phyloP scores from a whole-genome alignment of 2,797 vertebrate genomes.

The Limosa lapponica region DNA sequence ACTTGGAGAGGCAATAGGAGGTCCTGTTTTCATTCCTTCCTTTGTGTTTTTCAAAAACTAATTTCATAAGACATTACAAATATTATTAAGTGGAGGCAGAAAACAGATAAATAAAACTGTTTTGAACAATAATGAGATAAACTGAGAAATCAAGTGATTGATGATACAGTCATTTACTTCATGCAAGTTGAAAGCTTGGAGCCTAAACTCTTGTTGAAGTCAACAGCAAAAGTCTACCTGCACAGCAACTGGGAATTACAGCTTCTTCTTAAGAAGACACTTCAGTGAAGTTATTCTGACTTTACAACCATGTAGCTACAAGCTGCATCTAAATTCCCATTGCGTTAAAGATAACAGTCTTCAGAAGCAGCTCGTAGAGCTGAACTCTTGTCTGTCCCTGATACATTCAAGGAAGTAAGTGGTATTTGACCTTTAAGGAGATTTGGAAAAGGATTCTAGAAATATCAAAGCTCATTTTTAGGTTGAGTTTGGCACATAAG shows the following conservation, averaged over 20 bases:
- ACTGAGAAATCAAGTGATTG: neutral
- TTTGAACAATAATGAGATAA: constrained; percentile 6
- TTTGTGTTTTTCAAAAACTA: constrained; percentile 32
- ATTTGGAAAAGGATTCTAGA: neutral
- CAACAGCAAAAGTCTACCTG: neutral
- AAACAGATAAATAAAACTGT: constrained; percentile 31
- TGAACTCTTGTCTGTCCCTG: neutral
- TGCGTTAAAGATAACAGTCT: neutral
- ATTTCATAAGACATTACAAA: constrained; percentile 46
- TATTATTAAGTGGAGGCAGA: constrained; percentile 7
- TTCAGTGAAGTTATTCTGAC: neutral
- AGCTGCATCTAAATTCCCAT: neutral
- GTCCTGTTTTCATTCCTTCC: constrained; percentile 25
- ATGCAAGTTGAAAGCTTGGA: neutral
- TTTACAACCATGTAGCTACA: neutral
- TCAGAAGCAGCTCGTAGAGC: neutral
- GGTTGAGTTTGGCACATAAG: neutral
- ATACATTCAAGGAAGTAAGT: neutral
- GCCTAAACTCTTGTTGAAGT: neutral
- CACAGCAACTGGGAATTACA: neutral
- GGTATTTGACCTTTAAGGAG: neutral
- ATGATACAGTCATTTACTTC: neutral
- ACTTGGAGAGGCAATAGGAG: constrained; percentile 20
- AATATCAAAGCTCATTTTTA: neutral
- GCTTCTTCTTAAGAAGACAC: neutral